Evolutionary conservation across 2,797 vertebrate genomes (phyloP).

Genomic region (Urocyon cinereoargenteus): DNA sequence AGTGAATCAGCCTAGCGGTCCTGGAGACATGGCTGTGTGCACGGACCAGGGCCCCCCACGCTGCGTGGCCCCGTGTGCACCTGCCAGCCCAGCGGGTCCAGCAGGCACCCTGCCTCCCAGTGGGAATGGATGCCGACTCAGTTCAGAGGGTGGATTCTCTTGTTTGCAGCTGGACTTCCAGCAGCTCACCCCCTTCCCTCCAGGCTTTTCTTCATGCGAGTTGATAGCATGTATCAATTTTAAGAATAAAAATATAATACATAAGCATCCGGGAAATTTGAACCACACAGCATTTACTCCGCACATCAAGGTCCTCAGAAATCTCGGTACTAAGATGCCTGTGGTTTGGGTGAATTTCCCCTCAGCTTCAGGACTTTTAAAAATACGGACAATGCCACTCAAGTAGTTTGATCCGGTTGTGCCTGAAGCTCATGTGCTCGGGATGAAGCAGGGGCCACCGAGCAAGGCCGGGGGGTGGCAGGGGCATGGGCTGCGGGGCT

Average conservation of each 20-base stretch:
- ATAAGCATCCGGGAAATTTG: background rate
- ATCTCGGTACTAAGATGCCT: background rate
- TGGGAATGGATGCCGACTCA: background rate
- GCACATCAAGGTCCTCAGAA: rapidly evolving
- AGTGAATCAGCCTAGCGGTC: background rate
- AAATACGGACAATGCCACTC: rapidly evolving
- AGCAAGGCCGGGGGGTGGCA: background rate
- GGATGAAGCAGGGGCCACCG: background rate
- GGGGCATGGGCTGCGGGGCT: rapidly evolving
- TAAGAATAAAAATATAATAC: background rate
- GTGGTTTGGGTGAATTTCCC: rapidly evolving
- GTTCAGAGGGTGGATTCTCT: background rate
- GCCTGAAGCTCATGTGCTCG: rapidly evolving
- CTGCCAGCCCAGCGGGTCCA: background rate
- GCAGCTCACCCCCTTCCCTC: background rate
- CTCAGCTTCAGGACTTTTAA: background rate
- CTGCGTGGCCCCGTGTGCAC: rapidly evolving
- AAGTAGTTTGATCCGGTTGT: rapidly evolving
- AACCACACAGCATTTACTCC: too few species aligned
- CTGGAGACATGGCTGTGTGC: background rate
- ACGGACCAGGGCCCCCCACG: background rate
- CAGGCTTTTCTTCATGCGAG: background rate
- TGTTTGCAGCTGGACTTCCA: background rate
- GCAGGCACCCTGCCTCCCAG: rapidly evolving
- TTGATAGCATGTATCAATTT: background rate